Evolutionary conservation across 2,888 invertebrate genomes (phyloP).

Genomic region (Lasioglossum figueresi): DNA sequence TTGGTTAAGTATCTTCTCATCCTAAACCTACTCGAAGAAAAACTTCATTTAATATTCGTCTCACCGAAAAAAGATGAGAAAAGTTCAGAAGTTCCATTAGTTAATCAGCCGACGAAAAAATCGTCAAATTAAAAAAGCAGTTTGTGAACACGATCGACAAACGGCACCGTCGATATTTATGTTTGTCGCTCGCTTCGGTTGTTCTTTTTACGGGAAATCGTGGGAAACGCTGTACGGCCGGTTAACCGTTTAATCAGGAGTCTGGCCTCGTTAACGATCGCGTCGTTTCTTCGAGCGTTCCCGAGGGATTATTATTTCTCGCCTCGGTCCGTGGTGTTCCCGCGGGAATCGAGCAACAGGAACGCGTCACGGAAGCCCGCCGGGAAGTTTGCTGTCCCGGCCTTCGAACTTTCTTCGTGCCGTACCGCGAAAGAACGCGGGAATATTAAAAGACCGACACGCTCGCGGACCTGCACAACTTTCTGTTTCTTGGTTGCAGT

Average conservation of each 20-base stretch:
- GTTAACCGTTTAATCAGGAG: slow-evolving; percentile 10
- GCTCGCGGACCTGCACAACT: not conserved
- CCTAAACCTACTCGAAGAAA: too few species aligned
- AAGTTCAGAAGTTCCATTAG: not conserved
- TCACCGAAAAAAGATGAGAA: not conserved
- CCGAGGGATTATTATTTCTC: slow-evolving; percentile 45
- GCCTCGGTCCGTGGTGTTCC: slow-evolving; percentile 10
- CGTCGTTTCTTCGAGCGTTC: slow-evolving; percentile 11
- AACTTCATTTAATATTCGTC: too few species aligned
- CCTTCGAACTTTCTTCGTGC: slow-evolving; percentile 38
- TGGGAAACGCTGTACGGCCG: slow-evolving; percentile 6
- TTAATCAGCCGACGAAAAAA: too few species aligned
- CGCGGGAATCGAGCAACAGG: slow-evolving; percentile 39
- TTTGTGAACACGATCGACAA: slow-evolving; percentile 21
- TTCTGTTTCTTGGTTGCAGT: not conserved
- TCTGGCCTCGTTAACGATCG: slow-evolving; percentile 19
- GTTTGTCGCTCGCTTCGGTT: not conserved
- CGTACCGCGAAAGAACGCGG: not conserved
- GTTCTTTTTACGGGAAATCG: not conserved
- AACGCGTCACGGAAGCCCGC: slow-evolving; percentile 30
- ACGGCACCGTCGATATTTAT: not conserved
- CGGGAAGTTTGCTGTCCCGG: slow-evolving; percentile 19
- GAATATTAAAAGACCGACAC: slow-evolving; percentile 32
- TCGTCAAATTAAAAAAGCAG: slow-evolving; percentile 56
- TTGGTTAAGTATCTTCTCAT: too few species aligned